phyloP scores from a whole-genome alignment of 2,113 vertebrate genomes.

The Perca flavescens region DNA sequence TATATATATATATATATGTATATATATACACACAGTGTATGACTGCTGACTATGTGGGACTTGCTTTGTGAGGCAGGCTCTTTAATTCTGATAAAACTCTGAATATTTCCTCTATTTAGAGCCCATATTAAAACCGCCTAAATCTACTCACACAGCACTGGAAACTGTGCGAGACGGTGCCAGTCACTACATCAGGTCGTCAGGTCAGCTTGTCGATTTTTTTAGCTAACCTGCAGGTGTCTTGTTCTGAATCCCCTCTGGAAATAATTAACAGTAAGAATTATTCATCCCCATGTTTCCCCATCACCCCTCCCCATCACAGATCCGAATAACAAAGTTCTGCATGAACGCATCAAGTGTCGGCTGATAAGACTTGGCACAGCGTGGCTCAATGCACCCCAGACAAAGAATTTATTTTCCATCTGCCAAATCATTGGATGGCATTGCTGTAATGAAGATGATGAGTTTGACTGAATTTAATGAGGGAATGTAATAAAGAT shows the following conservation, averaged over 20 bases:
- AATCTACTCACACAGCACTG: background rate
- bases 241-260: constrained; percentile 40
- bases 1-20: no score
- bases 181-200: constrained; percentile 12
- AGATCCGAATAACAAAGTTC: constrained; percentile 54
- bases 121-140: background rate
- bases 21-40: no score
- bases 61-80: background rate
- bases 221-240: background rate
- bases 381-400: constrained; percentile 26
- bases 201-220: constrained; percentile 29
- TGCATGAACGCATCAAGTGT: constrained; percentile 51
- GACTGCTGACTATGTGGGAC: background rate
- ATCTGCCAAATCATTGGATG: constrained; percentile 26
- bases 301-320: constrained; percentile 40
- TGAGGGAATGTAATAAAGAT: constrained; percentile 36
- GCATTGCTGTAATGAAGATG: constrained; percentile 32
- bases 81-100: background rate
- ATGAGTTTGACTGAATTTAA: constrained; percentile 32
- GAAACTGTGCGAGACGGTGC: background rate
- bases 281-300: constrained; percentile 47
- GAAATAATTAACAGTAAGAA: constrained; percentile 56
- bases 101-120: background rate
- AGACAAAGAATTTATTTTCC: constrained; percentile 48
- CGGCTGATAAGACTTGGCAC: constrained; percentile 52